Evolutionary conservation across 2,797 vertebrate species (phyloP).

Genomic region (Fundulus diaphanus): DNA sequence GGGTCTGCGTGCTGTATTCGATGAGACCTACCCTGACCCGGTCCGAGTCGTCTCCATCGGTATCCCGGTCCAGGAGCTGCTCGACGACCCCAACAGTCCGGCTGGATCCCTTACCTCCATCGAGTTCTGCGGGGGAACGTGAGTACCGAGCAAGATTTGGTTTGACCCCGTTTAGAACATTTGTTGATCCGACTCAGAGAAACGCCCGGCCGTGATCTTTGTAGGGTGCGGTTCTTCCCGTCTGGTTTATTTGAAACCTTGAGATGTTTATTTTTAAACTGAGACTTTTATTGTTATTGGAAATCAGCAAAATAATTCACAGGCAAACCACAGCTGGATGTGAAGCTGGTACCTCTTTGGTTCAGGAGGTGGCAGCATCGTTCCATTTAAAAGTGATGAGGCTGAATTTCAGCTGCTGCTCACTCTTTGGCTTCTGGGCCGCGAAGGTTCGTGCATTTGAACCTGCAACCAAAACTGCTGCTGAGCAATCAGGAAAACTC

Average conservation of each 20-base stretch:
- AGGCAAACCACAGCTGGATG: too few relatives aligned
- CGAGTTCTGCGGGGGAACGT: constrained; percentile 99
- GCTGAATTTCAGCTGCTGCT: neutral
- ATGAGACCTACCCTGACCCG: constrained; percentile 97
- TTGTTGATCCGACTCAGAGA: too few relatives aligned
- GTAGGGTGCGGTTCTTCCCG: too few relatives aligned
- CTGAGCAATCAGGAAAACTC: neutral
- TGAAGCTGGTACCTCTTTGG: neutral
- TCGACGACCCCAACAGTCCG: constrained; percentile 88
- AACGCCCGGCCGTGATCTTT: too few relatives aligned
- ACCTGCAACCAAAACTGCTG: neutral
- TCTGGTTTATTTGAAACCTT: too few relatives aligned
- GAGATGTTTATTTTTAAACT: too few relatives aligned
- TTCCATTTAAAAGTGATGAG: neutral
- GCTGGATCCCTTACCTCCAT: constrained; percentile 91
- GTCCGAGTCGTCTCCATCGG: constrained; percentile 96
- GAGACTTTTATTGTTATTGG: too few relatives aligned
- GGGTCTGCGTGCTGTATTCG: constrained; percentile 95
- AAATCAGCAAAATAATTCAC: too few relatives aligned
- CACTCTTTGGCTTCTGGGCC: too few relatives aligned
- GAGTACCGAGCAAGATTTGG: constrained; percentile 62
- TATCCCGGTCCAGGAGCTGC: constrained; percentile 88
- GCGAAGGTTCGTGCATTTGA: neutral
- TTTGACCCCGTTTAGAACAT: neutral
- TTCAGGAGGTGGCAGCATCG: neutral